Base-by-base conservation (phyloP, 2,888 invertebrate species). In the Drosophila glabriapex region DNA sequence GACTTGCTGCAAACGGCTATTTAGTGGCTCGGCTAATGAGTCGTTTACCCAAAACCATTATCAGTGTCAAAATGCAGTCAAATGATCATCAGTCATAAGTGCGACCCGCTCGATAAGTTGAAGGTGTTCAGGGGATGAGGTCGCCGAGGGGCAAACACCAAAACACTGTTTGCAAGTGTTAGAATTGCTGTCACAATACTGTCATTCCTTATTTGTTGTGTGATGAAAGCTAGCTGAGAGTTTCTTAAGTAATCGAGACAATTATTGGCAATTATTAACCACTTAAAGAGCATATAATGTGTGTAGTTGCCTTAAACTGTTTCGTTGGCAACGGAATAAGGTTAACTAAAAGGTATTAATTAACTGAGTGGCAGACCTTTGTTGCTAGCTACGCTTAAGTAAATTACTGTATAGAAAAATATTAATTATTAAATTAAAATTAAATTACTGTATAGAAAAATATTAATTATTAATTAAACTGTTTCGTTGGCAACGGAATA, bases 41-140 rank as follows among this genome's bases (percentile, higher is more conserved):
- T 76, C 91, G 83, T 90, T 91, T 90, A 76, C 76, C 79, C 59
- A 87, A 79, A 79, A 69, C 82, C 85, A 87, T 91, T 91, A 91
- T 90, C 89, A 91, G 69, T 76, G 89, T 91, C 88, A 91, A 70
- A 83, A 83, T 69, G 67, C 72, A 62, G 43, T 31, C 72, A 62
- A 58, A 60, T 62, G 76, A 79, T 78, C 91, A 90, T 90, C 71
- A 80, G 56, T 90, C 88, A 90, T 87, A 77, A 50, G 16, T 39
- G n/a, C 9, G 37, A 25, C 25, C 12, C 22, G 19, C 35, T 39
- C 28, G n/a, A 22, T 33, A 25, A 22, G 14, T 12, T 16, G 35
- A 35, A 5, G 35, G 2, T 35, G 35, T 35, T 14, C 35, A 33
- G 55, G 35, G 49, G 33, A 37, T 33, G 28, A n/a, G 58, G 41